Evolutionary conservation across 2,888 invertebrate genomes (phyloP).

Genomic region (Tinea trinotella): DNA sequence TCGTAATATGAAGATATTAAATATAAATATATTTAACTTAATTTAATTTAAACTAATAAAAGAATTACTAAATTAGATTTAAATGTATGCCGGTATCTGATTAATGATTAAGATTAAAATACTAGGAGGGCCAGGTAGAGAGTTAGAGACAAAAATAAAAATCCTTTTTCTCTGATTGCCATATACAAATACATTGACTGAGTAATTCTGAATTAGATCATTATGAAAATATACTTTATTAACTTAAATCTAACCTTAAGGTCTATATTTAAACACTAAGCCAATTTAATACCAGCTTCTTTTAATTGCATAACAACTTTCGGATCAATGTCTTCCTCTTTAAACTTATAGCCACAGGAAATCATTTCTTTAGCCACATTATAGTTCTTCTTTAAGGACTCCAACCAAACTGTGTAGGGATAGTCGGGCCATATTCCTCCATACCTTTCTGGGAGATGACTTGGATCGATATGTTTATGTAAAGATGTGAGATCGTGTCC

Average conservation of each 20-base stretch:
- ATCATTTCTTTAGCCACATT: slow-evolving; percentile 75
- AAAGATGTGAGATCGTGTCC: slow-evolving; percentile 80
- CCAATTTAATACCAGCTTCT: slow-evolving; percentile 42
- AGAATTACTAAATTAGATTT: too few relatives aligned
- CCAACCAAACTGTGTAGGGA: slow-evolving; percentile 82
- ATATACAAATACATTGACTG: too few relatives aligned
- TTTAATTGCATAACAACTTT: slow-evolving; percentile 49
- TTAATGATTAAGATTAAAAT: too few relatives aligned
- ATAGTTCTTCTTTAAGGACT: slow-evolving; percentile 70
- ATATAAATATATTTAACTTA: too few relatives aligned
- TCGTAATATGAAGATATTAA: too few relatives aligned
- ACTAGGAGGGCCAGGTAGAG: too few relatives aligned
- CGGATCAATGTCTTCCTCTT: slow-evolving; percentile 48
- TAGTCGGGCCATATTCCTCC: slow-evolving; percentile 81
- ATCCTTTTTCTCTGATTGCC: too few relatives aligned
- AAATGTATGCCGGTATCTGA: too few relatives aligned
- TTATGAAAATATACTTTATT: not conserved
- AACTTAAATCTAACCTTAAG: not conserved
- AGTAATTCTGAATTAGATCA: too few relatives aligned
- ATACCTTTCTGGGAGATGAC: slow-evolving; percentile 79
- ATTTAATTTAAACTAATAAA: too few relatives aligned
- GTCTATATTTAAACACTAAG: not conserved
- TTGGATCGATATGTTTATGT: slow-evolving; percentile 80
- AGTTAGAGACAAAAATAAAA: too few relatives aligned
- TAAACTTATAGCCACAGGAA: slow-evolving; percentile 74